Evolutionary conservation across 2,888 invertebrate species (phyloP).

Genomic region (Agrilus biguttatus): DNA sequence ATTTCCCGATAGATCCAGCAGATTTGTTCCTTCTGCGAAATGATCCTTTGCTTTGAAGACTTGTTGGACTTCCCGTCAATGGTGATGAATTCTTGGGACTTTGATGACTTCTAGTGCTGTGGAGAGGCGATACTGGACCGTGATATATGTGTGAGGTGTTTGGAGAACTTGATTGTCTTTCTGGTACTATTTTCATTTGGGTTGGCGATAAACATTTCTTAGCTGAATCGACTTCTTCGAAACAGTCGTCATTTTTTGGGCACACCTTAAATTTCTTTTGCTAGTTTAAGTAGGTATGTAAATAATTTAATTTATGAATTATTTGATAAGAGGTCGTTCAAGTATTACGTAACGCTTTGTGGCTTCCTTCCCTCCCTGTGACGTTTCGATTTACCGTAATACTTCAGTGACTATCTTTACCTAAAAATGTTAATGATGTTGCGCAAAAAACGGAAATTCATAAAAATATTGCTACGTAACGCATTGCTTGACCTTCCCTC

Average conservation of each 20-base stretch:
- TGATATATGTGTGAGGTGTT: constrained; percentile 28
- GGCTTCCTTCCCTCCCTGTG: no score
- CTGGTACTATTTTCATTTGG: constrained; percentile 23
- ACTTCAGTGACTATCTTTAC: no score
- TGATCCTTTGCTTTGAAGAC: constrained; percentile 35
- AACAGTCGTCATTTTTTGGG: constrained; percentile 44
- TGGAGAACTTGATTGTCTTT: constrained; percentile 33
- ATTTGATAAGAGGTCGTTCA: no score
- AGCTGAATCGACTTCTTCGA: constrained; percentile 32
- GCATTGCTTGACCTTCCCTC: no score
- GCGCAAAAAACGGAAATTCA: no score
- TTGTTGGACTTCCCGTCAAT: constrained; percentile 36
- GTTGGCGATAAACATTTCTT: constrained; percentile 27
- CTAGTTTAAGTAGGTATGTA: neutral
- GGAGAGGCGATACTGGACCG: constrained; percentile 37
- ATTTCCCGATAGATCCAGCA: constrained; percentile 39
- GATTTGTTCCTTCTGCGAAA: constrained; percentile 49
- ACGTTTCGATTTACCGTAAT: no score
- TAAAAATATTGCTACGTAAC: no score
- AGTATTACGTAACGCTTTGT: no score
- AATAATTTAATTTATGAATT: neutral
- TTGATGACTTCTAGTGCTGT: constrained; percentile 25
- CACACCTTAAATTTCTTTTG: constrained; percentile 30
- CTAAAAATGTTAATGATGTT: no score
- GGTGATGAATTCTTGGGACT: constrained; percentile 35